Conservation (phyloP, 2,797 vertebrate species). For the Onychomys leucogaster region DNA sequence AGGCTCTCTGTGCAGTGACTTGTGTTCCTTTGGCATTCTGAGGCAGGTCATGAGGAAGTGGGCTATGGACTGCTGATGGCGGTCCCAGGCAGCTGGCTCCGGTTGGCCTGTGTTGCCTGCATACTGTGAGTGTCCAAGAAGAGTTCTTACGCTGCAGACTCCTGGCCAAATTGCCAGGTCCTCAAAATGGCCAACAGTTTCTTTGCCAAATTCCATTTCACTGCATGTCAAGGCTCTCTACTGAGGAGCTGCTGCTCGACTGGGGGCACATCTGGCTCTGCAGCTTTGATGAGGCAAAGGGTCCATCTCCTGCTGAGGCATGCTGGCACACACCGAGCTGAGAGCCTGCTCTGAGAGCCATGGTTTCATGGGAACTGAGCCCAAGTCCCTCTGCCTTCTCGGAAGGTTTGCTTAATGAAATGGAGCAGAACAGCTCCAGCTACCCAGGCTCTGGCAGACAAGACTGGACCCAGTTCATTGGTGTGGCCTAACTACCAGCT, state of each 20-base stretch:
- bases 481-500: slow-evolving; percentile 59
- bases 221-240: neutral
- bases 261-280: neutral
- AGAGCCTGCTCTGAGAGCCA: neutral
- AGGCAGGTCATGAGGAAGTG: neutral
- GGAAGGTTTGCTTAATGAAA: slow-evolving; percentile 46
- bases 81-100: neutral
- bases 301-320: neutral
- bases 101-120: neutral
- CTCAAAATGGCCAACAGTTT: slow-evolving; percentile 23
- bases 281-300: neutral
- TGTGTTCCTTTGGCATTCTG: neutral
- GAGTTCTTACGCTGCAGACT: neutral
- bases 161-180: slow-evolving; percentile 20
- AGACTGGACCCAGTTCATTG: slow-evolving; percentile 53
- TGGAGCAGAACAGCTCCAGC: slow-evolving; percentile 40
- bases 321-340: neutral
- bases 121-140: neutral
- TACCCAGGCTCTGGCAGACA: neutral
- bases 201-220: neutral
- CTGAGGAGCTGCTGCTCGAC: neutral
- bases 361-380: neutral
- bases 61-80: neutral
- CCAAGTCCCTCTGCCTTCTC: neutral
- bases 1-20: neutral